Base-by-base conservation (phyloP, 2,888 invertebrate species). In the Nebria salina region DNA sequence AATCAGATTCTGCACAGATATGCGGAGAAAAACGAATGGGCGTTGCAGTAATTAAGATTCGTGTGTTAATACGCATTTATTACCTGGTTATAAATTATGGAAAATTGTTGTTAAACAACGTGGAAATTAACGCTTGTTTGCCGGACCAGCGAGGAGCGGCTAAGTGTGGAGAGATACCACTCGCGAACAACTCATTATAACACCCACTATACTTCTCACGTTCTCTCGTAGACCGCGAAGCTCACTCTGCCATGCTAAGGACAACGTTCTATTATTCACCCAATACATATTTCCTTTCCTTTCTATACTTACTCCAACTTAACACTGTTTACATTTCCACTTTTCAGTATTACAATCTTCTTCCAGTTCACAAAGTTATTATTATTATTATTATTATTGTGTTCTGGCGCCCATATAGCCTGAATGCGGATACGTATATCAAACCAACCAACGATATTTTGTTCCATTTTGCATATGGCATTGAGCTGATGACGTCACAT, bases 11-110 rank as follows among this genome's bases (percentile, higher is more conserved):
- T 68, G 42, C 77, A 66, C 72, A 80, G 75, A 75, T 75, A 75
- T 73, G 20, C 20, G 20, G 75, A 68, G 65, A 75, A 20, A 70
- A 54, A 75, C 75, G 66, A 80, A 80, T 80, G 80, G 80, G 75
- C 42, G 80, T 70, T 64, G 43, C 70, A 73, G 72, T 81, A 81
- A 81, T 81, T 81, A 76, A 76, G 81, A 81, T 72, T 76, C 76
- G 76, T 81, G 76, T 72, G 70, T 70, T 75, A 76, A 81, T 79
- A 74, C 66, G 68, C 68, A 65, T 79, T 79, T 73, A 79, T 79
- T 79, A 79, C 42, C 66, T 66, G 75, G 65, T 42, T 74, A 75
- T 79, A 79, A 79, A 79, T 74, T 79, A 79, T 79, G 64, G 66
- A 42, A 79, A 74, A 79, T 66, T 79, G 68, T 75, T 79, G 79